Conservation (phyloP, 2,113 vertebrate species). For the Orcinus orca region DNA sequence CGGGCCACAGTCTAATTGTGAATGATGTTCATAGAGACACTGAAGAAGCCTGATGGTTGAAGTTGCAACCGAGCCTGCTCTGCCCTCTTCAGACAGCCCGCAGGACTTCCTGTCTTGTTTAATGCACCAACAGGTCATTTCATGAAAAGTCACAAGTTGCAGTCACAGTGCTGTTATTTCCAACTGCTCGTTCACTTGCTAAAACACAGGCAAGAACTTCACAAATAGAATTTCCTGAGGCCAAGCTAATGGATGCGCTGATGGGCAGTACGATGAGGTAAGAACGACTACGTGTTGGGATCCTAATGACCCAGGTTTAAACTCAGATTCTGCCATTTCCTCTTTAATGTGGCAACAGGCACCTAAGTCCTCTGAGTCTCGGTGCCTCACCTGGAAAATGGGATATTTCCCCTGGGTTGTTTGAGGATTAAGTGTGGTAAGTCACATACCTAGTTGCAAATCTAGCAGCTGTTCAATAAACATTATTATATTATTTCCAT, state of each 20-base stretch:
- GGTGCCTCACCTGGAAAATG: background rate
- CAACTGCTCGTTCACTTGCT: background rate
- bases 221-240: background rate
- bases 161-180: background rate
- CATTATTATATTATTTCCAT: background rate
- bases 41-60: background rate
- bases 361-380: background rate
- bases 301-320: background rate
- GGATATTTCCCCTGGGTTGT: background rate
- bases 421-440: background rate
- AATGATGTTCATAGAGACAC: background rate
- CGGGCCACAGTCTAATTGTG: background rate
- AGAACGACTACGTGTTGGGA: rapidly evolving
- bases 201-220: background rate
- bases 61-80: background rate
- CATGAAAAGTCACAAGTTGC: background rate
- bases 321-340: background rate
- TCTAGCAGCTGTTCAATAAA: background rate
- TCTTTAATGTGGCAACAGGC: background rate
- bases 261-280: background rate
- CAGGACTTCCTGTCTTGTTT: background rate
- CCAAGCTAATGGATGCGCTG: background rate
- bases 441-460: background rate
- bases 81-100: background rate
- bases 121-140: background rate